Conservation (phyloP, 1,140 invertebrate species). For the Epicauta chinensis region DNA sequence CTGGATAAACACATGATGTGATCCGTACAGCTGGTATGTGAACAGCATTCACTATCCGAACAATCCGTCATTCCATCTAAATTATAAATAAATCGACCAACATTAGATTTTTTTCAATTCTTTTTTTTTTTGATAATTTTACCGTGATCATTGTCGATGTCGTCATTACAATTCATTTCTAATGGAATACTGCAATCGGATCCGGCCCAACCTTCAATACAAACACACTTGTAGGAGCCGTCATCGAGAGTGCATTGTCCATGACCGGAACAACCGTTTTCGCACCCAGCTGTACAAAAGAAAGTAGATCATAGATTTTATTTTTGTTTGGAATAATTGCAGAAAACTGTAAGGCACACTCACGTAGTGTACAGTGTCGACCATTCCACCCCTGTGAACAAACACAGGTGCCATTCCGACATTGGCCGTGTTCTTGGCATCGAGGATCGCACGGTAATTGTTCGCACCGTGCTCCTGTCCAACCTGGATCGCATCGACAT, state of each 20-base stretch:
- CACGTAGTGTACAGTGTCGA: constrained; percentile 90
- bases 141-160: constrained; percentile 96
- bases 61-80: constrained; percentile 96
- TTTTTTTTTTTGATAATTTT: constrained; percentile 26
- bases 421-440: constrained; percentile 92
- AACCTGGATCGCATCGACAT: constrained; percentile 85
- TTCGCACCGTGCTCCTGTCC: constrained; percentile 87
- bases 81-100: constrained; percentile 3
- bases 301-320: no score
- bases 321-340: not conserved
- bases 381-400: constrained; percentile 98
- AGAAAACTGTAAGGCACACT: constrained; percentile 45
- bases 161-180: constrained; percentile 90
- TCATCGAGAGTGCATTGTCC: constrained; percentile 82
- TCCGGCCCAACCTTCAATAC: constrained; percentile 87
- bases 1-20: constrained; percentile 91
- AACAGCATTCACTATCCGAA: constrained; percentile 94
- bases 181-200: constrained; percentile 82
- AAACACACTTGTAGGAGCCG: constrained; percentile 86
- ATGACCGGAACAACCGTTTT: constrained; percentile 85
- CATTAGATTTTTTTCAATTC: no score
- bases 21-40: constrained; percentile 72
- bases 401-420: constrained; percentile 94
- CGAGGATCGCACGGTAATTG: constrained; percentile 82
- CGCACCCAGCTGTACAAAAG: constrained; percentile 91